phyloP scores from a whole-genome alignment of 2,797 vertebrate species.

The Gymnothorax reevesii region DNA sequence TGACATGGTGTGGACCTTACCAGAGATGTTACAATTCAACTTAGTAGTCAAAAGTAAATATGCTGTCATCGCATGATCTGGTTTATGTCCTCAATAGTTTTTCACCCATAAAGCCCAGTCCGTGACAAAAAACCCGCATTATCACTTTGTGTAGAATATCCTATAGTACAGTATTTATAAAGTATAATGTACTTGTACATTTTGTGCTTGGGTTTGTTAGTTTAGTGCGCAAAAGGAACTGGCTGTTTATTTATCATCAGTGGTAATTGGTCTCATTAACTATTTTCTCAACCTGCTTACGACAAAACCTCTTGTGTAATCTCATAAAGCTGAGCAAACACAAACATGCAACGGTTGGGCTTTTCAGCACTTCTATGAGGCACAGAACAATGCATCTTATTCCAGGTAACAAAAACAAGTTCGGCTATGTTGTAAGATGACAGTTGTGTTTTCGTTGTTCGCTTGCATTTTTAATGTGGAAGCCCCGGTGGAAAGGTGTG shows the following conservation, averaged over 20 bases:
- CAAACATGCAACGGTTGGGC: background rate
- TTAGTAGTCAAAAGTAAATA: background rate
- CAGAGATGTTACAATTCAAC: background rate
- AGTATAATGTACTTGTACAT: background rate
- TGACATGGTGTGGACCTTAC: background rate
- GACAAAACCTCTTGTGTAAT: background rate
- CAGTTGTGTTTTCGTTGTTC: background rate
- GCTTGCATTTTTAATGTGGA: background rate
- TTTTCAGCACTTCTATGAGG: background rate
- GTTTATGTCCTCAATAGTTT: background rate
- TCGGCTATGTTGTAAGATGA: background rate
- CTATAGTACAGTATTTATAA: background rate
- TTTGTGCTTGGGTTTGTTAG: background rate
- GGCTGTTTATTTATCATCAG: background rate
- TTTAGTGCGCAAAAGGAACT: background rate
- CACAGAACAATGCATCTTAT: background rate
- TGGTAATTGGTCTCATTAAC: conserved; percentile 1
- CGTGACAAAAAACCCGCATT: background rate
- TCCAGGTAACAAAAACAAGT: background rate
- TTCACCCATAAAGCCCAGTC: background rate
- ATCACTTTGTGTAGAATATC: background rate
- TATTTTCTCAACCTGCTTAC: background rate
- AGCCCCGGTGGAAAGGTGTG: conserved; percentile 39
- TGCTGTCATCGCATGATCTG: background rate
- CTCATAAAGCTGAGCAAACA: background rate